A percentile compares a stretch with the other conserved stretches of the same genome.
phyloP scores from a whole-genome alignment of 2,888 invertebrate species.

The Nomada goodeniana region DNA sequence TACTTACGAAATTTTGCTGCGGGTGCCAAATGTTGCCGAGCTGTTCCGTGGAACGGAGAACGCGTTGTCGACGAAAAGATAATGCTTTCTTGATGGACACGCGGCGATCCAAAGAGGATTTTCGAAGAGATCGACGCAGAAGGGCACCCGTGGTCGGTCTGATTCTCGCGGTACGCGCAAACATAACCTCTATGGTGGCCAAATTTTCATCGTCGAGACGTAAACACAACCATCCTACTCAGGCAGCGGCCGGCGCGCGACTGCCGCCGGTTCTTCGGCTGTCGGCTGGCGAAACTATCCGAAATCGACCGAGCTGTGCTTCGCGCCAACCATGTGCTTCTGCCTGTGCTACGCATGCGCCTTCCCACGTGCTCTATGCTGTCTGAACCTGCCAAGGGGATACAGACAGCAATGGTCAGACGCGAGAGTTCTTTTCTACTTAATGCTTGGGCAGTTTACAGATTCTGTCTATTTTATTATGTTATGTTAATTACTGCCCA shows the following conservation, averaged over 20 bases:
- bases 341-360: conserved; percentile 56
- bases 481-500: not conserved
- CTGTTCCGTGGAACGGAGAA: not conserved
- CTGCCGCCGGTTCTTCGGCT: conserved; percentile 73
- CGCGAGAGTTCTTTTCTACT: not conserved
- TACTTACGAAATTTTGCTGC: conserved; percentile 34
- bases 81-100: conserved; percentile 9
- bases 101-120: conserved; percentile 16
- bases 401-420: not conserved
- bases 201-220: conserved; percentile 63
- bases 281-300: conserved; percentile 66
- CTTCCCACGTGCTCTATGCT: conserved; percentile 69
- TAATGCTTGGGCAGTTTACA: too few relatives aligned
- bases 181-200: conserved; percentile 72
- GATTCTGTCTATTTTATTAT: not conserved
- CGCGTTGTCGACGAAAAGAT: not conserved
- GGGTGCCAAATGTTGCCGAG: not conserved
- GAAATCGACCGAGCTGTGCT: conserved; percentile 58
- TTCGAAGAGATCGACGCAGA: conserved; percentile 20
- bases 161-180: conserved; percentile 59
- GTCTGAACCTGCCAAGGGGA: not conserved
- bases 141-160: conserved; percentile 49
- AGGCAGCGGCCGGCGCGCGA: conserved; percentile 84
- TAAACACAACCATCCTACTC: conserved; percentile 76
- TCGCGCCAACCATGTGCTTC: conserved; percentile 73